Evolutionary conservation across 2,113 vertebrate species (phyloP).

Genomic region (Tor tambroides): DNA sequence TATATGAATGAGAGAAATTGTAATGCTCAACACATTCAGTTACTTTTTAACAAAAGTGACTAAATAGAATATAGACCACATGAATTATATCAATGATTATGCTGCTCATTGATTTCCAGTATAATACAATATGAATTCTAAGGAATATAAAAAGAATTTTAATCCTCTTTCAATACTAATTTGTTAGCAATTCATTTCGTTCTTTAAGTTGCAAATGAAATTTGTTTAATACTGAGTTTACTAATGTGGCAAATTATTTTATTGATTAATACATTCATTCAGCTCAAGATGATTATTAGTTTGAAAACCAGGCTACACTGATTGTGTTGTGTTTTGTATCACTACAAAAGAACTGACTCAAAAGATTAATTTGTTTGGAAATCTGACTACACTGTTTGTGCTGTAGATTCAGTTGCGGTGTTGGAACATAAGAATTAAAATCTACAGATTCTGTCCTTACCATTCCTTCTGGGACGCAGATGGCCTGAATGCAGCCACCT

Average conservation of each 20-base stretch:
- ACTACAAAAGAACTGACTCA: neutral
- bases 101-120: no score
- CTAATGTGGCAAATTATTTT: neutral
- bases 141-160: neutral
- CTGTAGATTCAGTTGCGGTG: neutral
- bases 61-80: neutral
- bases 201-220: neutral
- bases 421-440: neutral
- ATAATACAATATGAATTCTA: neutral
- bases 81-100: neutral
- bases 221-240: neutral
- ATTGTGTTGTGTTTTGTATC: neutral
- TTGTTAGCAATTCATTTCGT: neutral
- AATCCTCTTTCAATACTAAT: neutral
- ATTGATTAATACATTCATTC: neutral
- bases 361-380: neutral
- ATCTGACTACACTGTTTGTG: neutral
- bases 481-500: constrained; percentile 79
- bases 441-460: constrained; percentile 68
- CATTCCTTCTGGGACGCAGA: constrained; percentile 81
- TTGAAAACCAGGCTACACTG: neutral
- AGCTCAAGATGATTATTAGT: neutral
- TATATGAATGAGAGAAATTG: neutral
- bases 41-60: neutral
- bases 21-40: neutral